Base-by-base conservation (phyloP, 2,888 invertebrate species). In the Bimastos eiseni region DNA sequence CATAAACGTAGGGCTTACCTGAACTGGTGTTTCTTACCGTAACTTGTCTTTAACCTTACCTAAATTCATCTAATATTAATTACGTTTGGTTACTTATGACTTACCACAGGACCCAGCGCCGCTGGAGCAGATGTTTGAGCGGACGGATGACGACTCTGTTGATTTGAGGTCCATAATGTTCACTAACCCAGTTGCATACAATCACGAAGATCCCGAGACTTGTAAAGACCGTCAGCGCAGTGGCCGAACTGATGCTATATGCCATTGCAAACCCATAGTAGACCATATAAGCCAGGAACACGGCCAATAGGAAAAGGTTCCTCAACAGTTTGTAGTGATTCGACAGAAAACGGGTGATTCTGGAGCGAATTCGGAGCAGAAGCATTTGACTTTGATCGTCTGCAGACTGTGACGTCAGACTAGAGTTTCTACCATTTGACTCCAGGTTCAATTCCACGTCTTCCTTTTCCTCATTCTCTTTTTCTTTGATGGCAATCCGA, bases 261-360 rank as follows among this genome's bases (percentile, higher is more conserved):
- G 84, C 84, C 84, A 84, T 84, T 17, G 84, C 84, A 84, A 84
- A 84, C 19, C 84, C 84, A 21, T 84, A 84, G 33, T 84, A 84
- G 84, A 84, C 33, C 33, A 84, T 36, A 34, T 84, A 84, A 36
- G 34, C 84, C 8, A 84, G 4, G 84, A 84, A 84, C 34, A 84
- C 19, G 19, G 36, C 33, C 84, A 84, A 2, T 3, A 84, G 33
- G 36, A 19, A 84, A 21, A 84, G 4, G 34, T 21, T 19, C 36
- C 21, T 84, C 84, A 84, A 84, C 84, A 36, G 21, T 13, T 34
- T 15, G 19, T 19, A 33, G 36, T 34, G 84, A 36, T 2, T 34
- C 6, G 33, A 33, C 34, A 84, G 36, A 36, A 34, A 84, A 6
- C 84, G 84, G 36, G 36, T 8, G 19, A 84, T 21, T 34, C 84